Evolutionary conservation across 2,797 vertebrate genomes (phyloP).

Genomic region (Anabas testudineus): DNA sequence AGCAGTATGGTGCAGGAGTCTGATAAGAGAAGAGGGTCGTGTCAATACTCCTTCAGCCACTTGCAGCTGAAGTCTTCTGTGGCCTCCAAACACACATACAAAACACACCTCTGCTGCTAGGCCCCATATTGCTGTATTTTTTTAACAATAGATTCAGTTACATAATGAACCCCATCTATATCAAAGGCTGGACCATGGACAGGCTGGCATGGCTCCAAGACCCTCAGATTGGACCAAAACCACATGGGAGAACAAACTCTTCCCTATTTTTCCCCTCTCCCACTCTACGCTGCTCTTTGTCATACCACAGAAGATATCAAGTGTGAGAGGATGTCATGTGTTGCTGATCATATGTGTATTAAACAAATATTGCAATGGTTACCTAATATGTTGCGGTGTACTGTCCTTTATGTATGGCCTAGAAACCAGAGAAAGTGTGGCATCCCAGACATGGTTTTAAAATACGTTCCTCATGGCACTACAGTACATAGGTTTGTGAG

Average conservation of each 20-base stretch:
- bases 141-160: constrained; percentile 83
- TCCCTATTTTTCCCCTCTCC: constrained; percentile 51
- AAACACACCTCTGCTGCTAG: constrained; percentile 54
- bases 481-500: constrained; percentile 31
- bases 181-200: constrained; percentile 77
- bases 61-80: constrained; percentile 44
- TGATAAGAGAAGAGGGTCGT: constrained; percentile 45
- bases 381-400: constrained; percentile 79
- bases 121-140: constrained; percentile 76
- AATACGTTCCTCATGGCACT: constrained; percentile 68
- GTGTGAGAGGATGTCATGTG: constrained; percentile 82
- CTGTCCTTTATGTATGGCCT: constrained; percentile 49
- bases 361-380: constrained; percentile 74
- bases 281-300: constrained; percentile 74
- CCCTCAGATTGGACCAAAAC: constrained; percentile 77
- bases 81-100: constrained; percentile 14
- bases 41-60: constrained; percentile 34
- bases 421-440: constrained; percentile 60
- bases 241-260: constrained; percentile 82
- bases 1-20: constrained; percentile 19
- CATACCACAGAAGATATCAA: constrained; percentile 76
- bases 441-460: constrained; percentile 61
- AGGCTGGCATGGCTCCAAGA: constrained; percentile 78
- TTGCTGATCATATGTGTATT: constrained; percentile 82
- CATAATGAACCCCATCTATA: constrained; percentile 83